Evolutionary conservation across 2,888 invertebrate genomes (phyloP).

Genomic region (Coelinius sp.): DNA sequence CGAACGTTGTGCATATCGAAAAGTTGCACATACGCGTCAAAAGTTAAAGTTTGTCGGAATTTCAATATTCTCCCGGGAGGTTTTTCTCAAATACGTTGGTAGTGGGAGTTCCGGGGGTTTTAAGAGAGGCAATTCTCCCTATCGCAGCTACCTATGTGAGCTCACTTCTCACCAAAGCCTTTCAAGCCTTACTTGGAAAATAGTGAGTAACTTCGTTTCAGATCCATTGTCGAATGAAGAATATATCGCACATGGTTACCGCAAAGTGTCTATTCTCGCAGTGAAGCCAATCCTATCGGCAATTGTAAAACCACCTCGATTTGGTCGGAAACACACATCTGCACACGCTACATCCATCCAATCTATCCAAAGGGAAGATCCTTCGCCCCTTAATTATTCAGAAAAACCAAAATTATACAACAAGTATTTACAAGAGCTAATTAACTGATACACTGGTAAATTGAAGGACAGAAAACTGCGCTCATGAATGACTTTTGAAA

Average conservation of each 20-base stretch:
- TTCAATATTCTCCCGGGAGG: slow-evolving; percentile 37
- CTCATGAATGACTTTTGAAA: no score
- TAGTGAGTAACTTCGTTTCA: background rate
- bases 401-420: no score
- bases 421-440: no score
- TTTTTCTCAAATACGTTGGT: background rate
- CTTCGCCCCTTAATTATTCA: no score
- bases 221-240: background rate
- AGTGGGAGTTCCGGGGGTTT: background rate
- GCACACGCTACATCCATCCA: background rate
- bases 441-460: no score
- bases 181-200: background rate
- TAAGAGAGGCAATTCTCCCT: slow-evolving; percentile 30
- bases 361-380: background rate
- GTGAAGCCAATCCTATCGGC: background rate
- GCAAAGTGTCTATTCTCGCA: background rate
- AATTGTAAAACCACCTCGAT: background rate
- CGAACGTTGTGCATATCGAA: slow-evolving; percentile 32
- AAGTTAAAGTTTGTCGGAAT: slow-evolving; percentile 37
- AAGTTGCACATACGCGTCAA: slow-evolving; percentile 33
- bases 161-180: background rate
- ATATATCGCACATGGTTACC: background rate
- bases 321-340: slow-evolving; percentile 12
- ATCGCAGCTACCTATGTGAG: background rate
- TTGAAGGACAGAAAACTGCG: no score